Evolutionary conservation across 2,113 vertebrate species (phyloP).

Genomic region (Salvator merianae): DNA sequence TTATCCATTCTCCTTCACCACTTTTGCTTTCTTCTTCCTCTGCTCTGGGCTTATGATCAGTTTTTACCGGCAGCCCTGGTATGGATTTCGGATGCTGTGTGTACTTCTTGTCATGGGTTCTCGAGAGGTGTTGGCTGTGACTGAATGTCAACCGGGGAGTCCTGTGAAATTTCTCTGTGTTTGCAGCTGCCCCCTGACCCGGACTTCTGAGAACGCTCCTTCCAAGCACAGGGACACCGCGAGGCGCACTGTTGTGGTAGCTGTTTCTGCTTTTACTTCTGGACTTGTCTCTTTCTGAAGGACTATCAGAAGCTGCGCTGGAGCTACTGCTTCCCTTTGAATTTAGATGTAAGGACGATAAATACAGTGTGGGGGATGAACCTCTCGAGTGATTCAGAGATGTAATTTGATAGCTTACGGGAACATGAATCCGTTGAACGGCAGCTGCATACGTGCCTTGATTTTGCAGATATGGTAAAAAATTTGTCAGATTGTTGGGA

Average conservation of each 20-base stretch:
- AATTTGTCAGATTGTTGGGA: slow-evolving; percentile 77
- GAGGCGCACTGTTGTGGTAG: slow-evolving; percentile 64
- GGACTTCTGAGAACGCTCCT: slow-evolving; percentile 54
- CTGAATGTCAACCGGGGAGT: slow-evolving; percentile 37
- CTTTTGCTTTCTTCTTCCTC: slow-evolving; percentile 75
- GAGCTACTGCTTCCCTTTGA: slow-evolving; percentile 93
- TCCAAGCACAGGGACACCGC: slow-evolving; percentile 66
- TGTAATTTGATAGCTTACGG: slow-evolving; percentile 65
- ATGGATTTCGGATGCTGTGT: slow-evolving; percentile 71
- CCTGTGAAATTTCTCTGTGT: slow-evolving; percentile 49
- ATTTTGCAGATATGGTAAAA: slow-evolving; percentile 80
- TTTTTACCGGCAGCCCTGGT: slow-evolving; percentile 84
- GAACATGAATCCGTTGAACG: slow-evolving; percentile 75
- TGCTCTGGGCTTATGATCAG: slow-evolving; percentile 56
- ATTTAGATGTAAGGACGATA: slow-evolving; percentile 85
- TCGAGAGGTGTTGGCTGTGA: slow-evolving; percentile 3
- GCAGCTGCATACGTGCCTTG: slow-evolving; percentile 91
- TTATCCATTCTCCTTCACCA: slow-evolving; percentile 90
- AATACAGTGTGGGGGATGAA: slow-evolving; percentile 84
- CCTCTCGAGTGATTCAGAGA: slow-evolving; percentile 84
- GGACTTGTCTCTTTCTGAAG: slow-evolving; percentile 81
- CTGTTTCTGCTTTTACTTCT: slow-evolving; percentile 59
- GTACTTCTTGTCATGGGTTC: slow-evolving; percentile 64
- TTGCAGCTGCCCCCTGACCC: slow-evolving; percentile 39
- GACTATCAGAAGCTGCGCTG: slow-evolving; percentile 87